A percentile compares a stretch with the other conserved stretches of the same genome.
phyloP scores from a whole-genome alignment of 37 sponge, comb jelly and placozoan genomes.

The Beroe forskalii region DNA sequence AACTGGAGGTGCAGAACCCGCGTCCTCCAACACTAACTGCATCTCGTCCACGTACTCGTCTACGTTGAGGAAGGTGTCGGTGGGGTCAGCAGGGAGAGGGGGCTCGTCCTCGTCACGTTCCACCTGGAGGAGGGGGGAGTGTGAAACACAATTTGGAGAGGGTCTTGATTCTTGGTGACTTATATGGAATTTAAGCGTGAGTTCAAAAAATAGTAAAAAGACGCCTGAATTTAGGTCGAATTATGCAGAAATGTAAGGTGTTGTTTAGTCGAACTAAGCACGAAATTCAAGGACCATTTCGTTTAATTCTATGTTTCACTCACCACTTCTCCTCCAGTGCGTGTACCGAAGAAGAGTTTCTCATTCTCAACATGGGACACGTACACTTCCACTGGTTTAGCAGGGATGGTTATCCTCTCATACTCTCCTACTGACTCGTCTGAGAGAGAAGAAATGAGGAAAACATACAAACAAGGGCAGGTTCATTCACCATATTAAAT shows the following conservation, averaged over 20 bases:
- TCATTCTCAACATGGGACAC: not conserved
- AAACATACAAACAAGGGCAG: too few species aligned
- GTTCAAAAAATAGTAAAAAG: too few species aligned
- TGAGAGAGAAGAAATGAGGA: not conserved
- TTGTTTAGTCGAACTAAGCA: too few species aligned
- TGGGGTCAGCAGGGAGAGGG: not conserved
- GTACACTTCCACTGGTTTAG: not conserved
- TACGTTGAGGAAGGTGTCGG: not conserved
- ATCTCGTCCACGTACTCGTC: not conserved
- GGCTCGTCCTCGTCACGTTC: not conserved
- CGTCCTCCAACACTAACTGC: conserved; percentile 32
- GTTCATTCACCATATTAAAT: too few species aligned
- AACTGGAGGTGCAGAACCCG: not conserved
- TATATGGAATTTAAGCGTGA: too few species aligned
- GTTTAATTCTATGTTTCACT: not conserved
- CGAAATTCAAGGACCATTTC: too few species aligned
- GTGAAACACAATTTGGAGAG: too few species aligned
- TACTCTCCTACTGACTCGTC: conserved; percentile 5
- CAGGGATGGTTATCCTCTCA: not conserved
- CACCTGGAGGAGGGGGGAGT: not conserved
- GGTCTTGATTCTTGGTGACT: too few species aligned
- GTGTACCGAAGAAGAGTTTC: not conserved
- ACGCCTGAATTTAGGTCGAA: too few species aligned
- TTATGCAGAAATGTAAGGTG: too few species aligned
- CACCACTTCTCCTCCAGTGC: conserved; percentile 35